Percentiles rank a stretch among this genome's conserved stretches.
These are phyloP conservation scores for Malurus elegans DNA, from an alignment of 2,113 vertebrate genomes.

Conservation along the genomic window DNA sequence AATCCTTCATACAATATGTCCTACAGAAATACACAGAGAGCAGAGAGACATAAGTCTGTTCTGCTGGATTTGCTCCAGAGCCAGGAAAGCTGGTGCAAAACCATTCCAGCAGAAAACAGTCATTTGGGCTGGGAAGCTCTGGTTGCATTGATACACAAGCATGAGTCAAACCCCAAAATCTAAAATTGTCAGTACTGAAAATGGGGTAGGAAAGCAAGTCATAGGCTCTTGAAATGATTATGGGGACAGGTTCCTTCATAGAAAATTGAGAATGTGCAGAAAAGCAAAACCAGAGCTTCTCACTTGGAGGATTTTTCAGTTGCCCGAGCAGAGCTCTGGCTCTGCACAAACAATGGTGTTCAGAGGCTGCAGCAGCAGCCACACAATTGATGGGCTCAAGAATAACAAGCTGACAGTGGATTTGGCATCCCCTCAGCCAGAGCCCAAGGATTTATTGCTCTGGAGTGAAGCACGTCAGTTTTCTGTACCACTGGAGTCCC, in stretches of 20 bases:
- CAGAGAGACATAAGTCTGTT: neutral
- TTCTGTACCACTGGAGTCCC: constrained; percentile 1
- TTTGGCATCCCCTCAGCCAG: constrained; percentile 8
- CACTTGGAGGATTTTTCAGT: neutral
- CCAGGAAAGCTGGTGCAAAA: neutral
- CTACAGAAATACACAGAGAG: neutral
- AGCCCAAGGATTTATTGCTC: neutral
- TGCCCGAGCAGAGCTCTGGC: neutral
- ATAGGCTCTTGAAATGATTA: neutral
- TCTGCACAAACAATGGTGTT: neutral
- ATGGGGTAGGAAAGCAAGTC: neutral
- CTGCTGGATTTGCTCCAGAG: neutral
- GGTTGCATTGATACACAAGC: neutral
- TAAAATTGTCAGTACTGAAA: neutral
- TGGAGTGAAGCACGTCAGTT: neutral
- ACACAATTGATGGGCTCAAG: neutral
- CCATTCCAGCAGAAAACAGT: neutral
- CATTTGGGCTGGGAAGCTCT: neutral
- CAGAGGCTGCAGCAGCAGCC: neutral
- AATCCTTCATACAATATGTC: neutral
- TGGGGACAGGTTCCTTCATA: accelerated
- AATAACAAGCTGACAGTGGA: neutral
- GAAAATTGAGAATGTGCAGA: neutral
- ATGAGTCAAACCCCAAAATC: neutral
- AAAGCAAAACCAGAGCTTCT: neutral